These are phyloP conservation scores for Ptychoptera contaminata DNA, from an alignment of 2,888 invertebrate species.

Conservation along the genomic window DNA sequence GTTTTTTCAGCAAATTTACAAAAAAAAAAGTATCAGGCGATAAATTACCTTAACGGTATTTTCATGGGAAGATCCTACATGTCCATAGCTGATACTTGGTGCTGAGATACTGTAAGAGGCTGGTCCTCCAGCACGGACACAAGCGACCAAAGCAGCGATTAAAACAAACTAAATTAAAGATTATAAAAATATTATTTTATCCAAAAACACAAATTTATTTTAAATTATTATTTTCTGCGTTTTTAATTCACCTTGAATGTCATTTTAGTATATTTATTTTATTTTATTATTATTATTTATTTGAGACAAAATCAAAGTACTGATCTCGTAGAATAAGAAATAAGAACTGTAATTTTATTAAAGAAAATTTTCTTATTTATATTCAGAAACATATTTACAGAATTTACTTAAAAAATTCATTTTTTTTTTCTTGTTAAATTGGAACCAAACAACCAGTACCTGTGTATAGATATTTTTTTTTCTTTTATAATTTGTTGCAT, in stretches of 20 bases:
- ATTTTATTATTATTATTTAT: too few species aligned
- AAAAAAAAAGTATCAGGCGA: neutral
- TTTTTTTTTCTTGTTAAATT: neutral
- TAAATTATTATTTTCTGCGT: neutral
- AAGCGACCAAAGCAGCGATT: conserved; percentile 23
- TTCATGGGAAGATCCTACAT: conserved; percentile 28
- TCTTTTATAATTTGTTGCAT: neutral
- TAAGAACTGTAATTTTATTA: neutral
- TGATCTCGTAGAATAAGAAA: neutral
- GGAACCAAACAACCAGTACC: too few species aligned
- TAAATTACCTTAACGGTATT: conserved; percentile 24
- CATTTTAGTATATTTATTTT: too few species aligned
- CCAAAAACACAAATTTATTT: too few species aligned
- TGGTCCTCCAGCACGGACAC: conserved; percentile 27
- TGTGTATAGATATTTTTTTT: neutral
- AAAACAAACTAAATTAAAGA: conserved; percentile 21
- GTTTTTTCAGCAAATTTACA: neutral
- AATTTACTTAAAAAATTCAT: neutral
- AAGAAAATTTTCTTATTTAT: neutral
- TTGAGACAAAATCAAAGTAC: neutral
- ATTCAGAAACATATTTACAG: neutral
- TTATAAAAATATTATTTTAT: neutral
- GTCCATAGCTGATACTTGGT: conserved; percentile 27
- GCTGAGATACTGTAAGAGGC: conserved; percentile 29
- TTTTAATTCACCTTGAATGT: too few species aligned